Percentiles rank a stretch among this genome's conserved stretches.
Conservation (phyloP, 1,140 invertebrate species). For the Brachionus koreanus region DNA sequence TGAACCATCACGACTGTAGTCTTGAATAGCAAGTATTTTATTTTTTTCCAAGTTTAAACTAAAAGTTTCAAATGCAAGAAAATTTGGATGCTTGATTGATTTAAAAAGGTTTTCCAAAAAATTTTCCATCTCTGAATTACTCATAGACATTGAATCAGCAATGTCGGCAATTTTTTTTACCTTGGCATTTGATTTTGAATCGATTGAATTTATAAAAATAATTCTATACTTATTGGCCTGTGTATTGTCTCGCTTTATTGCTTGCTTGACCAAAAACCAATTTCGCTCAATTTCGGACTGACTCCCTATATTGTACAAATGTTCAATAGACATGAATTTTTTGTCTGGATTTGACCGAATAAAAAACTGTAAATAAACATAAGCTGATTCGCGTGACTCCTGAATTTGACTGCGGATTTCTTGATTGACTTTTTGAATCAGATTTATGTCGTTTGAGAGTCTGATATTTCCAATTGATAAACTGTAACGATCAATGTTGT, state of each 20-base stretch:
- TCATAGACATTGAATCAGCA: slow-evolving; percentile 21
- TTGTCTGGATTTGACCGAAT: slow-evolving; percentile 10
- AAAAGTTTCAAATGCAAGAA: slow-evolving; percentile 3
- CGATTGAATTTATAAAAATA: background rate
- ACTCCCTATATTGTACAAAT: slow-evolving; percentile 13
- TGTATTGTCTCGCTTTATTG: background rate
- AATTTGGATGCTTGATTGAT: background rate
- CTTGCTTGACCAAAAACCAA: slow-evolving; percentile 41
- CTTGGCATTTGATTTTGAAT: background rate
- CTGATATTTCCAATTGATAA: background rate
- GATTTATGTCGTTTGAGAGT: background rate
- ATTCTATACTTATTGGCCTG: slow-evolving; percentile 14
- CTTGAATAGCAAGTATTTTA: slow-evolving; percentile 1
- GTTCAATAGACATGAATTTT: slow-evolving; percentile 16
- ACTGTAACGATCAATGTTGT: background rate
- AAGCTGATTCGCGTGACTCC: slow-evolving; percentile 9
- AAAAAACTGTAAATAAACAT: slow-evolving; percentile 41
- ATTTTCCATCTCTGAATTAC: background rate
- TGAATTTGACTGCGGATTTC: background rate
- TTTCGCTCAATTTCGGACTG: background rate
- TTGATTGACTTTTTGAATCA: slow-evolving; percentile 26
- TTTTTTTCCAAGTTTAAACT: slow-evolving; percentile 24
- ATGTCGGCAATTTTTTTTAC: slow-evolving; percentile 13
- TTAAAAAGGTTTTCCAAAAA: slow-evolving; percentile 22
- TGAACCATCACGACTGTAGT: slow-evolving; percentile 34